Evolutionary conservation across 2,888 invertebrate species (phyloP).

Genomic region (Callyntrura sp.): DNA sequence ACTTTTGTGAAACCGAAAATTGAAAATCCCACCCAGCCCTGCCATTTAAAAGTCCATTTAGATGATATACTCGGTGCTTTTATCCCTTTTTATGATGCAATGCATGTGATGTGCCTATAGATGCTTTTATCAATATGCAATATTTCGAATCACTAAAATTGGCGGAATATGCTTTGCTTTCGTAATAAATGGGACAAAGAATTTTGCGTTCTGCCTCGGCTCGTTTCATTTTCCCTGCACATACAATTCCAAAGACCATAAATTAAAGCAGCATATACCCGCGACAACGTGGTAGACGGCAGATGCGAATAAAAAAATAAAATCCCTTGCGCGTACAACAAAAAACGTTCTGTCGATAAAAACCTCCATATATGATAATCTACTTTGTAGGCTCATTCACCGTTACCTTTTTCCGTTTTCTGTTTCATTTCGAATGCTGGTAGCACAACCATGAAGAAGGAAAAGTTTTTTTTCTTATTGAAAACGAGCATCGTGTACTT

Average conservation of each 20-base stretch:
- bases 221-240: neutral
- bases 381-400: conserved; percentile 15
- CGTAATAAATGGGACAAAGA: neutral
- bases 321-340: no score
- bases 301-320: no score
- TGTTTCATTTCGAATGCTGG: neutral
- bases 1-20: neutral
- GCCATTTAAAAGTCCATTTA: neutral
- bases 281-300: neutral
- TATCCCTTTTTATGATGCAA: neutral
- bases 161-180: neutral
- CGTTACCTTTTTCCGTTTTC: neutral
- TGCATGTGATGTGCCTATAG: neutral
- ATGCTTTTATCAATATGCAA: neutral
- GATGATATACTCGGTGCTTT: neutral
- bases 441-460: neutral
- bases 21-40: neutral
- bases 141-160: conserved; percentile 1
- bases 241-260: neutral
- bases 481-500: neutral
- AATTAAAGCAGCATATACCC: neutral
- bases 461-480: neutral
- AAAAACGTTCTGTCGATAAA: conserved; percentile 19
- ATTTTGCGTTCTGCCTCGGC: neutral
- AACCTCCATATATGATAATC: neutral